These are phyloP conservation scores for Mohoua ochrocephala DNA, from an alignment of 2,113 vertebrate genomes.

Conservation along the genomic window DNA sequence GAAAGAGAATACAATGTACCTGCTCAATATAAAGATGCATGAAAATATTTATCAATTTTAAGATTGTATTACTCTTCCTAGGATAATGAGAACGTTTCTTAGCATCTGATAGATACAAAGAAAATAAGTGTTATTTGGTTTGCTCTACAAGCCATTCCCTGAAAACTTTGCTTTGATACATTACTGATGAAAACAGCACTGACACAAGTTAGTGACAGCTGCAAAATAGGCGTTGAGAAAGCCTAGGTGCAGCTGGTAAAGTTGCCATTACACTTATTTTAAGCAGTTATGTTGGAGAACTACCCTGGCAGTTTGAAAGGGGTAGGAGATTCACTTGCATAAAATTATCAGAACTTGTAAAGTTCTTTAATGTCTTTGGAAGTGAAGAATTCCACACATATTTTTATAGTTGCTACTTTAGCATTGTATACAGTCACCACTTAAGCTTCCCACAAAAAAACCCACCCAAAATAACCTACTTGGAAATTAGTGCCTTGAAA, in stretches of 20 bases:
- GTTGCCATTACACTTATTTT: background rate
- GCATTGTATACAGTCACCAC: background rate
- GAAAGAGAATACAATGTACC: background rate
- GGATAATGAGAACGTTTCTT: background rate
- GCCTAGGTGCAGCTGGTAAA: background rate
- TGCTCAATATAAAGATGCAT: background rate
- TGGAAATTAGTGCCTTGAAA: background rate
- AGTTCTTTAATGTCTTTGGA: background rate
- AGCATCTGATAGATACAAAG: background rate
- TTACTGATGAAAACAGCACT: background rate
- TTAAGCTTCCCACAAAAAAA: background rate
- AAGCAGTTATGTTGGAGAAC: background rate
- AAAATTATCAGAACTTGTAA: background rate
- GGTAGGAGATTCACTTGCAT: background rate
- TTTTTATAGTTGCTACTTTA: background rate
- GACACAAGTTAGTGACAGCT: background rate
- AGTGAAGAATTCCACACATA: background rate
- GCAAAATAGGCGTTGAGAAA: background rate
- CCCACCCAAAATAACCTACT: background rate
- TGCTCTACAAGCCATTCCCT: background rate
- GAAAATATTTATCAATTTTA: background rate
- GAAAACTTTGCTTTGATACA: background rate
- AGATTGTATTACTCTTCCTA: background rate
- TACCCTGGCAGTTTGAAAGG: background rate
- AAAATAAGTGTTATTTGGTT: background rate